Conservation (phyloP, 1,140 invertebrate species). For the Eufriesea mexicana region DNA sequence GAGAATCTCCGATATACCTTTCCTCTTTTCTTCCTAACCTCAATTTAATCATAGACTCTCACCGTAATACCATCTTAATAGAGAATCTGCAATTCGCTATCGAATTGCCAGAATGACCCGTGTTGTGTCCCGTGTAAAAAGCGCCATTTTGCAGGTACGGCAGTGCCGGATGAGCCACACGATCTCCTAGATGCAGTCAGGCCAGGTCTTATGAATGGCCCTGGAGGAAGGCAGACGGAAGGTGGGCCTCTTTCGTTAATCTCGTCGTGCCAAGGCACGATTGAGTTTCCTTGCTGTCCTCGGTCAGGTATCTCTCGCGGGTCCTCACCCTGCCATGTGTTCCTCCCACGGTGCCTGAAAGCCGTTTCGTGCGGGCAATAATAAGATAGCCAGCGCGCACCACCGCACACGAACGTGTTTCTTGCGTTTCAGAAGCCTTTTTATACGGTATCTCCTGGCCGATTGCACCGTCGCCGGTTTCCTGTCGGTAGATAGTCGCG, state of each 20-base stretch:
- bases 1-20: too few relatives aligned
- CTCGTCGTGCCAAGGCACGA: conserved; percentile 7
- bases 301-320: not conserved
- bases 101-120: not conserved
- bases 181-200: not conserved
- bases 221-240: not conserved
- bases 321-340: not conserved
- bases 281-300: conserved; percentile 24
- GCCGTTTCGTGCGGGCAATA: conserved; percentile 18
- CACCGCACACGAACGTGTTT: not conserved
- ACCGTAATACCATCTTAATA: too few relatives aligned
- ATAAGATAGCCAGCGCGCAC: conserved; percentile 6
- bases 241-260: conserved; percentile 15
- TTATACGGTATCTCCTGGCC: not conserved
- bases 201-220: conserved; percentile 12
- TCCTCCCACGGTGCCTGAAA: conserved; percentile 26
- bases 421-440: conserved; percentile 11
- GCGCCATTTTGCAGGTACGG: not conserved
- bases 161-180: too few relatives aligned
- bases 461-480: conserved; percentile 1
- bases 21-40: too few relatives aligned
- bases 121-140: not conserved
- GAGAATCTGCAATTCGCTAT: not conserved
- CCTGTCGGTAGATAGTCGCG: not conserved
- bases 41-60: too few relatives aligned